Evolutionary conservation across 2,888 invertebrate species (phyloP), one percentile per base, ranked within the genome.

Genomic region (Noctua comes): DNA sequence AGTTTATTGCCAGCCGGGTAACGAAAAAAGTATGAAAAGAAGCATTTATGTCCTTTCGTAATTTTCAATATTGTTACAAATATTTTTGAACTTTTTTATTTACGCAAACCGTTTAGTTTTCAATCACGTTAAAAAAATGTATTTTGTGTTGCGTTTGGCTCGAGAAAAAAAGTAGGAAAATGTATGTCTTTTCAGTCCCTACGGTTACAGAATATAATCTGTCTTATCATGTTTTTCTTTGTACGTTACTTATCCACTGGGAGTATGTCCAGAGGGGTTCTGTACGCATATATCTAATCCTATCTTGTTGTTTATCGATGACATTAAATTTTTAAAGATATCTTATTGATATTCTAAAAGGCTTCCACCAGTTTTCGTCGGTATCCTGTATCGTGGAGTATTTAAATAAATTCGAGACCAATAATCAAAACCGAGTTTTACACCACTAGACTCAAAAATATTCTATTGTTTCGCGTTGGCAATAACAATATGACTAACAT

Each of bases 161-260:
- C 31, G n/a, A 4, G 36, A 43, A 51, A 62, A 68, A 36, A 21
- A 24, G n/a, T n/a, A 16, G 0, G 2, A 36, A n/a, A 46, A 5
- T 36, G 4, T 65, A 24, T 46, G 51, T 64, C 24, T 51, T 54
- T 1, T 24, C 31, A 62, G 36, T 27, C 31, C 6, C 18, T 16
- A 51, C n/a, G 40, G 16, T 65, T 69, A 69, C 79, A 21, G 51
- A 40, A 59, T 62, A 62, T 62, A 84, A 84, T 73, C 40, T 54
- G 36, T 40, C 48, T 66, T 70, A 57, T 48, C 59, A 43, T 73
- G 31, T 54, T 73, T 48, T 83, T 73, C 64, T 36, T 51, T 27
- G 5, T 72, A 21, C 40, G 24, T 57, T 68, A 21, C 36, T 24
- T 66, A 31, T 27, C 24, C 13, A 68, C n/a, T 43, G 11, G 46